Evolutionary conservation across 2,113 vertebrate genomes (phyloP).

Genomic region (Turdus rufiventris): DNA sequence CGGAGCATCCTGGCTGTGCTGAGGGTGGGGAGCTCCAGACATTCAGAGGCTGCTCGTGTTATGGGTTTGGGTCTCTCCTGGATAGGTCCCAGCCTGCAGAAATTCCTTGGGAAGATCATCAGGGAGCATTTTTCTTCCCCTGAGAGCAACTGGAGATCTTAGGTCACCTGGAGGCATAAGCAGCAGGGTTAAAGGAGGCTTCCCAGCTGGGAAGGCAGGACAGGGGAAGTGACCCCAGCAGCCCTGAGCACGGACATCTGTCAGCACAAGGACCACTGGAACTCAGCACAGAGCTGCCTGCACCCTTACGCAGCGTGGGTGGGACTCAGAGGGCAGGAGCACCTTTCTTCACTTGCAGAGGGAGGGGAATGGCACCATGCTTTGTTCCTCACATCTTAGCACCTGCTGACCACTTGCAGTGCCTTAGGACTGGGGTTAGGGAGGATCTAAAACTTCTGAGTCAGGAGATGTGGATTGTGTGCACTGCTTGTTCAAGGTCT

Average conservation of each 20-base stretch:
- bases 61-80: background rate
- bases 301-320: rapidly evolving
- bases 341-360: rapidly evolving
- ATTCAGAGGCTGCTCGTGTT: background rate
- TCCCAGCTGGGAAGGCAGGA: background rate
- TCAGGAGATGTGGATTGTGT: background rate
- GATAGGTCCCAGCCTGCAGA: background rate
- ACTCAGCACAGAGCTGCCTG: background rate
- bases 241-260: background rate
- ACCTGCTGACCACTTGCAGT: background rate
- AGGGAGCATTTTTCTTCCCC: background rate
- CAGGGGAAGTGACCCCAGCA: background rate
- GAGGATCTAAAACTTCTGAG: background rate
- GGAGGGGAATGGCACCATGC: background rate
- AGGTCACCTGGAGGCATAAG: background rate
- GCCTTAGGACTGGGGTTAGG: background rate
- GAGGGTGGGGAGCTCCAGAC: background rate
- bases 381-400: background rate
- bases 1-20: background rate
- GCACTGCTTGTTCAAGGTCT: background rate
- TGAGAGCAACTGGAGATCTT: background rate
- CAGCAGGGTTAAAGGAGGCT: background rate
- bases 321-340: background rate
- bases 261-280: background rate
- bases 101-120: background rate